Percentiles rank a stretch among this genome's conserved stretches.
These are phyloP conservation scores for Thumatha senex DNA, from an alignment of 2,888 invertebrate species.

Conservation along the genomic window DNA sequence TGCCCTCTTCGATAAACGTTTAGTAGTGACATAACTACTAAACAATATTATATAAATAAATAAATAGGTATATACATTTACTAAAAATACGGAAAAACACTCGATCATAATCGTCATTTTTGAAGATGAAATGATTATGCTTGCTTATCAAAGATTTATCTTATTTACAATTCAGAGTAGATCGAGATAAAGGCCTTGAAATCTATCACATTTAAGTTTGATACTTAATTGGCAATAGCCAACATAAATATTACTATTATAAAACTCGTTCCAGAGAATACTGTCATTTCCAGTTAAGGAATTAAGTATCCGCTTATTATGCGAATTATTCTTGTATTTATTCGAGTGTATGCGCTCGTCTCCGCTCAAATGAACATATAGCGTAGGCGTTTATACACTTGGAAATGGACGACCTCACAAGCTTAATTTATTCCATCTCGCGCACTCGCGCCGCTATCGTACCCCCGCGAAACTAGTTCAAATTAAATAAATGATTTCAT, in stretches of 20 bases:
- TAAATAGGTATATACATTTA: constrained; percentile 57
- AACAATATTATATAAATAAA: constrained; percentile 56
- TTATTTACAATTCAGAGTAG: constrained; percentile 76
- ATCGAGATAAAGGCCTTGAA: constrained; percentile 70
- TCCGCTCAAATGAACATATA: constrained; percentile 79
- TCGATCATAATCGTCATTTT: constrained; percentile 59
- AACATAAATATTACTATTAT: constrained; percentile 63
- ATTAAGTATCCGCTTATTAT: constrained; percentile 69
- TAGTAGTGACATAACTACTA: constrained; percentile 46
- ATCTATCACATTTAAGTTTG: constrained; percentile 75
- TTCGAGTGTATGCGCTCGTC: constrained; percentile 67
- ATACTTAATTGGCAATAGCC: constrained; percentile 76
- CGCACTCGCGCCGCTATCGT: constrained; percentile 63
- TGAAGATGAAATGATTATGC: constrained; percentile 61
- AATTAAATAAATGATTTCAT: constrained; percentile 41
- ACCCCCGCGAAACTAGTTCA: constrained; percentile 52
- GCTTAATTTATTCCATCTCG: constrained; percentile 72
- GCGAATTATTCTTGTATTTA: constrained; percentile 73
- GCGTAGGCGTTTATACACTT: constrained; percentile 69
- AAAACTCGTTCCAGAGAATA: constrained; percentile 53
- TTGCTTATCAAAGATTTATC: constrained; percentile 64
- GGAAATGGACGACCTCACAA: constrained; percentile 68
- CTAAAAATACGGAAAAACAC: constrained; percentile 51
- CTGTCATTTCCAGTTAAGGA: constrained; percentile 62
- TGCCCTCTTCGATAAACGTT: constrained; percentile 69